Percentiles rank a stretch among this genome's conserved stretches.
phyloP scores from a whole-genome alignment of 2,797 vertebrate species.

The Falco naumanni region DNA sequence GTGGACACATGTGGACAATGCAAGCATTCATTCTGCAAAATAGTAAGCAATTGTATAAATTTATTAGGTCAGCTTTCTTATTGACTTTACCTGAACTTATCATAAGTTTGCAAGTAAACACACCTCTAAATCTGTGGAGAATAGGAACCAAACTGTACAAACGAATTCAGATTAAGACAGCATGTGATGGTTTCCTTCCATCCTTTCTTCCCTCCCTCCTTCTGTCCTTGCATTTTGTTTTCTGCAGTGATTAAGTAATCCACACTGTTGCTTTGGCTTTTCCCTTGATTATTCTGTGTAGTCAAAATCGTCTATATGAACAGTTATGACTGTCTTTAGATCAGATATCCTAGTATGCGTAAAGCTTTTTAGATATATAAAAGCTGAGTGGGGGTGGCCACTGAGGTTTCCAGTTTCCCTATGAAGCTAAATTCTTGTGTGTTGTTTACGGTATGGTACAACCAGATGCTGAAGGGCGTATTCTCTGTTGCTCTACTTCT shows the following conservation, averaged over 20 bases:
- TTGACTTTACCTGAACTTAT: not conserved
- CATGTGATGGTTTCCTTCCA: not conserved
- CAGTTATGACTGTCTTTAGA: not conserved
- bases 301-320: not conserved
- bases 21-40: not conserved
- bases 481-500: not conserved
- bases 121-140: not conserved
- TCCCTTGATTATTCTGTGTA: not conserved
- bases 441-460: not conserved
- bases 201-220: not conserved
- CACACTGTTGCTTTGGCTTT: not conserved
- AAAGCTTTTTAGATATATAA: not conserved
- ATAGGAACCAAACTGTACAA: not conserved
- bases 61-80: not conserved
- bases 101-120: not conserved
- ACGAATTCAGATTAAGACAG: not conserved
- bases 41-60: not conserved
- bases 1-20: not conserved
- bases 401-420: not conserved
- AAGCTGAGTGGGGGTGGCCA: not conserved
- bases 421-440: not conserved
- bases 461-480: not conserved
- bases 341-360: not conserved
- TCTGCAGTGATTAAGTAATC: not conserved
- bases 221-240: not conserved